phyloP scores from a whole-genome alignment of 1,140 invertebrate genomes.

The Atopsyche davidsoni region DNA sequence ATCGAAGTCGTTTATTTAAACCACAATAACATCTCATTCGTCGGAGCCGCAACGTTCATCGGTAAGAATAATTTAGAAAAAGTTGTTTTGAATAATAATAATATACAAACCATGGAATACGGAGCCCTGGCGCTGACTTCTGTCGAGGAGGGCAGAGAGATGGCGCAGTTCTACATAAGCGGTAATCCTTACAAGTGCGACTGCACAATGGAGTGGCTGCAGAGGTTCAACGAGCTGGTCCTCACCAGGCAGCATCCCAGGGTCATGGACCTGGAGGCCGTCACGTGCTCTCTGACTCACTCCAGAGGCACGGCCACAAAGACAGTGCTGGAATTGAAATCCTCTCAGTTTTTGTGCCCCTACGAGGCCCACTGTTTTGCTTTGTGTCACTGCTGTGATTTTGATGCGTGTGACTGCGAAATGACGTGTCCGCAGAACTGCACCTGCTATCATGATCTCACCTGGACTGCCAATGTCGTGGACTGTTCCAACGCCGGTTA shows the following conservation, averaged over 20 bases:
- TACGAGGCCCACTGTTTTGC: slow-evolving; percentile 87
- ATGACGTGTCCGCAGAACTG: slow-evolving; percentile 86
- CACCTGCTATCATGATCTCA: slow-evolving; percentile 82
- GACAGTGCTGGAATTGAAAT: slow-evolving; percentile 68
- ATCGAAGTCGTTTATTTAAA: slow-evolving; percentile 70
- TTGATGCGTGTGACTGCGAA: slow-evolving; percentile 85
- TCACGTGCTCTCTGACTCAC: slow-evolving; percentile 75
- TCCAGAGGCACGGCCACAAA: slow-evolving; percentile 63
- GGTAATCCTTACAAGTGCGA: slow-evolving; percentile 78
- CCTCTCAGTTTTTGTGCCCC: slow-evolving; percentile 78
- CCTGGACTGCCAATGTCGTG: slow-evolving; percentile 88
- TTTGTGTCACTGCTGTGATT: slow-evolving; percentile 84
- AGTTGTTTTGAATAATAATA: slow-evolving; percentile 71
- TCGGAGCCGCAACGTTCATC: slow-evolving; percentile 67
- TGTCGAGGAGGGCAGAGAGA: slow-evolving; percentile 57
- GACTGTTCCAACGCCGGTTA: slow-evolving; percentile 75
- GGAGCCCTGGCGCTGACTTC: slow-evolving; percentile 61
- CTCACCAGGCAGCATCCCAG: slow-evolving; percentile 69
- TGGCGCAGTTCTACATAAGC: slow-evolving; percentile 73
- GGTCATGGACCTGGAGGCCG: slow-evolving; percentile 77
- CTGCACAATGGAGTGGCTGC: slow-evolving; percentile 81
- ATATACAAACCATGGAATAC: slow-evolving; percentile 65
- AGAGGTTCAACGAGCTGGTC: slow-evolving; percentile 66
- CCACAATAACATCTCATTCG: slow-evolving; percentile 64
- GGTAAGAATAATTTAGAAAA: slow-evolving; percentile 62